Conservation (phyloP, 2,888 invertebrate species). For the Argyresthia albistria region DNA sequence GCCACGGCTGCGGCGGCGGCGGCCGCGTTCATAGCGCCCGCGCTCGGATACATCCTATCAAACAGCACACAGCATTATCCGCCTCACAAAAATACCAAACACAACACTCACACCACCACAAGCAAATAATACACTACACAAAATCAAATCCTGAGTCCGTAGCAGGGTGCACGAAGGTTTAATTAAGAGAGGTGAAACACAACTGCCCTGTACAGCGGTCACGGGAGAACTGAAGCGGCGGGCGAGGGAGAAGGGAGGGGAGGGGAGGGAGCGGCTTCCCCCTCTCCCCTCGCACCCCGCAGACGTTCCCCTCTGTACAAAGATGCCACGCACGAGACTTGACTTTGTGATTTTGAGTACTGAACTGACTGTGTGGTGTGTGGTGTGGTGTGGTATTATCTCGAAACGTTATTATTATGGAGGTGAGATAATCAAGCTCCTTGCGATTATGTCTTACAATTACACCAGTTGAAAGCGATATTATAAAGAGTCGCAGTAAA, state of each 20-base stretch:
- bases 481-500: no score
- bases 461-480: no score
- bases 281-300: conserved; percentile 12
- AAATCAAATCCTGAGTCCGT: background rate
- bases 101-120: conserved; percentile 49
- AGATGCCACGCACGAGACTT: no score
- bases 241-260: background rate
- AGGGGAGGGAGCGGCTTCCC: no score
- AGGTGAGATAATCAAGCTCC: no score
- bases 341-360: no score
- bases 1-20: conserved; percentile 88
- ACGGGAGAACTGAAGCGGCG: conserved; percentile 43
- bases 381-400: background rate
- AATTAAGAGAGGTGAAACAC: conserved; percentile 16
- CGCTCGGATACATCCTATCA: conserved; percentile 86
- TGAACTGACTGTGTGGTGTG: background rate
- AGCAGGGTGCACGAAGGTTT: background rate
- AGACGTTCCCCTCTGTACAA: conserved; percentile 20
- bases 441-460: no score
- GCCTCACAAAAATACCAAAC: conserved; percentile 32
- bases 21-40: conserved; percentile 88
- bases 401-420: no score
- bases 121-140: conserved; percentile 46
- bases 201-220: conserved; percentile 30
- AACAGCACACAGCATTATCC: conserved; percentile 58